Evolutionary conservation across 2,113 vertebrate species (phyloP).

Genomic region (Alouatta palliata): DNA sequence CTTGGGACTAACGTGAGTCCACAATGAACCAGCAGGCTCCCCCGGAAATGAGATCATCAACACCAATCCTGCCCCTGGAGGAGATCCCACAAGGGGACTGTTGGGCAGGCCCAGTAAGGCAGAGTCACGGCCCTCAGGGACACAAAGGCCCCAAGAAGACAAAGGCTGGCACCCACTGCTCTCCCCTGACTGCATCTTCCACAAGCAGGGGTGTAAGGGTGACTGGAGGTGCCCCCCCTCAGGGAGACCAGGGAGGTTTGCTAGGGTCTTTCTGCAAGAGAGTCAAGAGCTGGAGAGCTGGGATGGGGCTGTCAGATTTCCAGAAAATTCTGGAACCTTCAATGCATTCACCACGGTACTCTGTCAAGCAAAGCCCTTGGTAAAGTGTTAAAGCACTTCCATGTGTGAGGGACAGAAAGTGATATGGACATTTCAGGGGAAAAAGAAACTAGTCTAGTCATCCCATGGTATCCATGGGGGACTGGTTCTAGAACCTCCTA

Average conservation of each 20-base stretch:
- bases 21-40: neutral
- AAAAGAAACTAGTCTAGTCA: neutral
- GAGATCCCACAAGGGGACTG: no score
- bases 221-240: neutral
- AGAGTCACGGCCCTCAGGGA: neutral
- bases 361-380: neutral
- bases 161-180: no score
- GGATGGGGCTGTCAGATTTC: neutral
- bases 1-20: neutral
- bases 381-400: neutral
- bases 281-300: neutral
- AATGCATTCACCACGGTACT: neutral
- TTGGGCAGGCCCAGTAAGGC: neutral
- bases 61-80: neutral
- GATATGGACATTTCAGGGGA: neutral
- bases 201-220: no score
- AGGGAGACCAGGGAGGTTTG: neutral
- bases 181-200: neutral
- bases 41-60: neutral
- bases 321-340: neutral
- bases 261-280: neutral
- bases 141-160: accelerated
- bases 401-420: neutral
- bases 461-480: neutral
- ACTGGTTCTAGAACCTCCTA: neutral